These are phyloP conservation scores for Pogoniulus pusillus DNA, from an alignment of 2,797 vertebrate species.

Conservation along the genomic window DNA sequence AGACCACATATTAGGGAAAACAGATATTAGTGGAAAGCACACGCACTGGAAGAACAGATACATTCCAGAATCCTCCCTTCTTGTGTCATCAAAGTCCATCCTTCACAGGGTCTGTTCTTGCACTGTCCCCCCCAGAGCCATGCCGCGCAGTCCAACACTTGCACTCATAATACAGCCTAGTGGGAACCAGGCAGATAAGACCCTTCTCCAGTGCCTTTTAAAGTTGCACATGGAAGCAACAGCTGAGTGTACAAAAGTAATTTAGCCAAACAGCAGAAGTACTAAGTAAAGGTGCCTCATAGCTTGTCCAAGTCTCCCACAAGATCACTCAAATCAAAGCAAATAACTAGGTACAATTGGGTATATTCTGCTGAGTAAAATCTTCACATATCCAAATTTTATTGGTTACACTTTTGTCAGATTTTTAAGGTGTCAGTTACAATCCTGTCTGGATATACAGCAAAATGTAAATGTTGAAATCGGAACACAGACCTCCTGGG, in stretches of 20 bases:
- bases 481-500: background rate
- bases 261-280: background rate
- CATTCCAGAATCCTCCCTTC: background rate
- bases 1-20: background rate
- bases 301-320: background rate
- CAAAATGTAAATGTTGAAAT: background rate
- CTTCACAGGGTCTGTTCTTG: background rate
- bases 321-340: background rate
- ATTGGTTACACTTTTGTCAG: background rate
- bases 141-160: fast-evolving
- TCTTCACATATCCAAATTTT: background rate
- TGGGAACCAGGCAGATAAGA: background rate
- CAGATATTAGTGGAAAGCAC: background rate
- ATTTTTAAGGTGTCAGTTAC: background rate
- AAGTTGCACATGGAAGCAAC: background rate
- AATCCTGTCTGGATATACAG: background rate
- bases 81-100: background rate
- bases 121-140: too few species aligned
- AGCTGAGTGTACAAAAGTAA: background rate
- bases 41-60: background rate
- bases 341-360: background rate
- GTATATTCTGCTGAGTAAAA: background rate
- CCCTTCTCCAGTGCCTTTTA: background rate
- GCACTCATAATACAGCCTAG: fast-evolving
- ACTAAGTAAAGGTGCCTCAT: background rate